These are phyloP conservation scores for Ridgeia piscesae DNA, from an alignment of 1,140 invertebrate species.

Conservation along the genomic window DNA sequence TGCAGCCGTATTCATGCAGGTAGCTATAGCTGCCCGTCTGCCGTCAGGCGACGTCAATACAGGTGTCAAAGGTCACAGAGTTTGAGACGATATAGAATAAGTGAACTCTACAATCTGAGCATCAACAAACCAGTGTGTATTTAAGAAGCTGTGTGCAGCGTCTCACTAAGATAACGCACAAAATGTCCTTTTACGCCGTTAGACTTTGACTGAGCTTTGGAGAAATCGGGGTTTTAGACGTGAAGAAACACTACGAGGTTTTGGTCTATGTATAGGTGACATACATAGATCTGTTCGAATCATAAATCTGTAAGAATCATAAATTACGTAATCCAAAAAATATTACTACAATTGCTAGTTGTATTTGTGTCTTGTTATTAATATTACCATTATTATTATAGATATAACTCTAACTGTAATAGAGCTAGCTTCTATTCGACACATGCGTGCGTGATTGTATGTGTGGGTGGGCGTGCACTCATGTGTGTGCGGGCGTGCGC, in stretches of 20 bases:
- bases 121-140: background rate
- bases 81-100: background rate
- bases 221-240: background rate
- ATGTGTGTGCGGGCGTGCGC: too few relatives aligned
- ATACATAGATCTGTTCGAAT: too few relatives aligned
- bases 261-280: too few relatives aligned
- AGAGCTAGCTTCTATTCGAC: too few relatives aligned
- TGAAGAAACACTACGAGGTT: background rate
- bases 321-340: too few relatives aligned
- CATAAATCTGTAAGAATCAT: too few relatives aligned
- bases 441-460: too few relatives aligned
- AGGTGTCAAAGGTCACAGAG: background rate
- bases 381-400: too few relatives aligned
- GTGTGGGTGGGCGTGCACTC: too few relatives aligned
- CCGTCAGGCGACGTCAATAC: background rate
- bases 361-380: too few relatives aligned
- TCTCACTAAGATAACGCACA: background rate
- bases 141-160: background rate
- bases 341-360: too few relatives aligned
- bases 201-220: background rate
- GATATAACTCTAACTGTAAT: too few relatives aligned
- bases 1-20: background rate
- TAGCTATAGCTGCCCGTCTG: background rate
- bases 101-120: slow-evolving; percentile 4
- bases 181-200: background rate